Base-by-base conservation (phyloP, 2,888 invertebrate species). In the Amiota minor region DNA sequence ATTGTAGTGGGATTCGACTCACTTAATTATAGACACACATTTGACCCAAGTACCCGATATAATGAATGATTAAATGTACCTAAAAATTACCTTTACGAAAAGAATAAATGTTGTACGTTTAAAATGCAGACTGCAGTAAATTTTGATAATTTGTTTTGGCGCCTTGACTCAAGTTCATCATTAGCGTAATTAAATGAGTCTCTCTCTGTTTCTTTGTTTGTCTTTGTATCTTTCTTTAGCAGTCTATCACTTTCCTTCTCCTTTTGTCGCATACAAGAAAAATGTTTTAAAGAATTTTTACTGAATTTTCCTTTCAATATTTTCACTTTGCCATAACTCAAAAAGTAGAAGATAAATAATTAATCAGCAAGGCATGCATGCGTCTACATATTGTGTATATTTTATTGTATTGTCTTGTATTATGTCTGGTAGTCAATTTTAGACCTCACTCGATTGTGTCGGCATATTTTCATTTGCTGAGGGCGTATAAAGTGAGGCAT, bases 141-240 rank as follows among this genome's bases (percentile, higher is more conserved):
- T 35, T 35, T 35, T 35, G 35, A 35, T 35, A 18, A 23, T 23
- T 62, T 4, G 62, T 6, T 35, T 23, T 35, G 62, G 18, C 35
- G 11, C 10, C 61, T 35, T 23, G 35, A 62, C 62, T n/a, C 71
- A 67, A 68, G 71, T 72, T 61, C 69, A 82, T 85, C 86, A 85
- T 85, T 85, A 85, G 79, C 77, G 83, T 84, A 86, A 86, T 84
- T 84, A 82, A 86, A 86, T 79, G 86, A 77, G 46, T 35, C n/a
- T 47, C 12, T n/a, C 11, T 11, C 11, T 16, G 35, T 20, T 59
- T 65, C 46, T 2, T 16, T 35, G 0, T 35, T 35, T 35, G 0
- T 35, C n/a, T n/a, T n/a, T n/a, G n/a, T n/a, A n/a, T 35, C 23
- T 23, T 2, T 23, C 1, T 23, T 3, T 3, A 23, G 23, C 23